Evolutionary conservation across 2,888 invertebrate species (phyloP), one percentile per base, ranked within the genome.

Genomic region (Himalopsyche japonica): DNA sequence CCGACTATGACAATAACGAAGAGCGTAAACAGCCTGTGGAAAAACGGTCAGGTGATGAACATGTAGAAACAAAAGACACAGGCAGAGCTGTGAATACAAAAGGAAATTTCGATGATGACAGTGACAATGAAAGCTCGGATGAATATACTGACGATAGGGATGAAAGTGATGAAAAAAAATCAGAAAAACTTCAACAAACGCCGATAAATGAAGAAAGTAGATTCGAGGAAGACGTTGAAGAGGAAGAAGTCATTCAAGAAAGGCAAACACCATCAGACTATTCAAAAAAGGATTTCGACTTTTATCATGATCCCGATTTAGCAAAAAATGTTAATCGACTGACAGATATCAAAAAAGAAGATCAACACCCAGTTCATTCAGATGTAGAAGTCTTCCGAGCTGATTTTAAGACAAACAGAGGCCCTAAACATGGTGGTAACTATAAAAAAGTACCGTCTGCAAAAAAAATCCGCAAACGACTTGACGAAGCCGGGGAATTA

Each of bases 401-500:
- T 6, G 85, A 84, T 47, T 85, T 87, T 48, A 81, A 86, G 27
- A 83, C 85, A 80, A 82, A 85, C 32, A 83, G 76, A 77, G 86
- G 87, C 8, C 87, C 87, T 0, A 87, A 86, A 79, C 87, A 88
- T 48, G 88, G 87, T 10, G 87, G 87, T 5, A 88, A 88, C 77
- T 88, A 87, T 70, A 87, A 82, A 47, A 84, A 84, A 43, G 37
- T 57, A 10, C 84, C 84, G 7, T 64, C 34, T 18, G 18, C n/a
- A 5, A 48, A 76, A 64, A 79, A 70, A 18, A 82, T 27, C 6
- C 83, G 76, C 24, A 82, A 83, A 49, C 81, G 30, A 43, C 49
- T 79, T 1, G 79, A 78, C 7, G 82, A 82, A 20, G 81, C 82
- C 15, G 64, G 85, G 15, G 87, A 90, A 77, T 91, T 92, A 18